phyloP scores from a whole-genome alignment of 2,888 invertebrate genomes.

The Auanema sp. region DNA sequence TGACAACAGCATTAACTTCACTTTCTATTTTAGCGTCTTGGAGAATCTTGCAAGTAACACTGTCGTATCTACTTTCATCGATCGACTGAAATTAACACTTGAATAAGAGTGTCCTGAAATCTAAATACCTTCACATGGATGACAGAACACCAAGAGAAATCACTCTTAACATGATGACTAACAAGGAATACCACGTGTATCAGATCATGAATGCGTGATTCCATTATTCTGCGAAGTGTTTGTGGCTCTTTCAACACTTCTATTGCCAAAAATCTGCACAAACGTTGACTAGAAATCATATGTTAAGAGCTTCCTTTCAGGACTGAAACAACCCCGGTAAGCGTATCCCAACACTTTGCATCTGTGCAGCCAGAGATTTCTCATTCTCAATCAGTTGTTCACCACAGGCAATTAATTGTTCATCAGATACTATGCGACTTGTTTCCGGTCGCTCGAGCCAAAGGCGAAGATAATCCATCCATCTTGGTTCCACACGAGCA shows the following conservation, averaged over 20 bases:
- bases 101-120: too few relatives aligned
- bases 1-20: too few relatives aligned
- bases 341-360: constrained; percentile 51
- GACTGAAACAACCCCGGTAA: constrained; percentile 41
- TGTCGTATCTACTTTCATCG: neutral
- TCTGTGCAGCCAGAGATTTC: constrained; percentile 48
- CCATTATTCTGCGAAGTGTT: constrained; percentile 34
- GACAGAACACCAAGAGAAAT: constrained; percentile 42
- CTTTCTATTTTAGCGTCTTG: constrained; percentile 6
- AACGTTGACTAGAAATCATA: constrained; percentile 36
- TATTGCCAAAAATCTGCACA: constrained; percentile 47
- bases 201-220: constrained; percentile 44
- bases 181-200: constrained; percentile 44
- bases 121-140: constrained; percentile 24
- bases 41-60: constrained; percentile 2
- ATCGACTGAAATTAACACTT: neutral
- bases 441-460: constrained; percentile 48
- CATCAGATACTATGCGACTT: neutral
- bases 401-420: constrained; percentile 43
- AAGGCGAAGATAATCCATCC: constrained; percentile 45
- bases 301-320: neutral
- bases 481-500: constrained; percentile 43
- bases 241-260: constrained; percentile 50
- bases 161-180: constrained; percentile 32
- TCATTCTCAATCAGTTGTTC: constrained; percentile 53